Evolutionary conservation across 2,797 vertebrate genomes (phyloP), one percentile per base, ranked within the genome.

Genomic region (Periophthalmus magnuspinnatus): DNA sequence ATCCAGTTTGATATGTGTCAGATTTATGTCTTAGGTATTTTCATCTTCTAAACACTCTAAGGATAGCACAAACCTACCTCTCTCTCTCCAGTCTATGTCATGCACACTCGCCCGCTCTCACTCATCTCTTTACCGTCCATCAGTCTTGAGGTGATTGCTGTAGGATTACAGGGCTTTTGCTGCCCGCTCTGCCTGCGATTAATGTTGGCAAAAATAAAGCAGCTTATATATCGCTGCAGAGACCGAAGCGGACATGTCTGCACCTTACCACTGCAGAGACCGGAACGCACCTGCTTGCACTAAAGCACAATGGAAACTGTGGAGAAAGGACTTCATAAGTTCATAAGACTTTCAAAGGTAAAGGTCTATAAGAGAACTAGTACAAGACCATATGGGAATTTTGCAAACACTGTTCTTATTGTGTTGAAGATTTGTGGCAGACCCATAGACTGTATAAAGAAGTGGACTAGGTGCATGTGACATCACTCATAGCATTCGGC

Each of bases 91-190:
- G 81, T 79, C 84, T 71, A 74, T 74, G 65, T 65, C 11, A 45
- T 14, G 28, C 28, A 81, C 70, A 77, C 74, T 83, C 66, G 0
- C 32, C 36, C 77, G 75, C 62, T 73, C 75, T 68, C 72, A 72
- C 70, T 69, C 22, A 56, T 82, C 70, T 61, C 81, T 41, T 21
- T 60, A 54, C 67, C 68, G 86, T 86, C 82, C 86, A 90, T 89
- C 87, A 84, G 75, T 41, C 76, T 70, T 68, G 81, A 69, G 78
- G 74, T 90, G 89, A 93, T 91, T 90, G 88, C 80, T 71, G 76
- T 83, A 80, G 87, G 86, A 93, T 92, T 88, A 87, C 81, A 38
- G 79, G 79, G 80, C 84, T 88, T 88, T 89, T 70, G 80, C 82
- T 70, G 77, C 81, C 78, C 68, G 64, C 86, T 45, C 41, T 79